Base-by-base conservation (phyloP, 2,888 invertebrate species). In the Zaprionus lineosus region DNA sequence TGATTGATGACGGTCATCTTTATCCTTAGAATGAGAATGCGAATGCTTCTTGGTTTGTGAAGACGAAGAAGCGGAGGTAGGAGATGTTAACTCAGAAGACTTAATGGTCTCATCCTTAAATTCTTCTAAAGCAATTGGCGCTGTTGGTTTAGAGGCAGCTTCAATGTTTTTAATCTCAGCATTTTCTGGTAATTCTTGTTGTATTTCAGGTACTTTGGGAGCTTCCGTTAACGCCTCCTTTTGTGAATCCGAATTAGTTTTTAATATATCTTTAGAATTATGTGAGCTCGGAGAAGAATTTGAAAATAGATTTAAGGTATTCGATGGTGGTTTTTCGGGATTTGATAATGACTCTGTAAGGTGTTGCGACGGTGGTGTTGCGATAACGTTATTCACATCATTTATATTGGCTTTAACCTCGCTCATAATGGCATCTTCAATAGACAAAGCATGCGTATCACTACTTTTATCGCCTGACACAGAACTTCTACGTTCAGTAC, bases 1-100 rank as follows among this genome's bases (percentile, higher is more conserved):
- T 1, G 64, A 59, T 34, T 73, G 70, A 51, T 72, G 63, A 3
- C 64, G 65, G 6, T 56, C 63, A 14, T 52, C 56, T 14, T 56
- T 66, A 6, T 74, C 74, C 18, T 59, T 76, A 2, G 82, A 85
- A 28, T 16, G 40, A 1, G 60, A 60, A 2, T 24, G 21, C 3
- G 64, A 63, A n/a, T 78, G 75, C 28, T 86, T 88, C 21, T 87
- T 89, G 3, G 85, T 79, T 2, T 83, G 84, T 0, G 86, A 87
- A 2, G 87, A 86, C 1, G 84, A 79, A 0, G 84, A 79, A 1
- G 51, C 50, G 2, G 85, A 81, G 0, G 60, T 47, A 3, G 85
- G 82, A n/a, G 84, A 74, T 1, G 57, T 41, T 6, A 66, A 24
- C 11, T 75, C 76, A 0, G n/a, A 8, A 2, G 51, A 24, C 8